phyloP scores from a whole-genome alignment of 2,888 invertebrate species.

The Microplitis deprimator region DNA sequence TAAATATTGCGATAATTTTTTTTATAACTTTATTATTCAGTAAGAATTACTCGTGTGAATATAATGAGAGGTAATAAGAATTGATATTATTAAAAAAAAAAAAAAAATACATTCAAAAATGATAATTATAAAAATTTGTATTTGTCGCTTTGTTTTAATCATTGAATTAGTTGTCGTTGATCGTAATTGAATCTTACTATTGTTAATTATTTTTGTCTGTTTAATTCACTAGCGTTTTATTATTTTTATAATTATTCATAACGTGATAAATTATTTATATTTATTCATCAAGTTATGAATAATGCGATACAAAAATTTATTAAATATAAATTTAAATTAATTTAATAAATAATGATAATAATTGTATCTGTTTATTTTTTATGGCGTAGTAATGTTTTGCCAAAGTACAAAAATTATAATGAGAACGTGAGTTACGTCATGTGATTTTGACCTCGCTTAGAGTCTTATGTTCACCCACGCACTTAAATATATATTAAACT shows the following conservation, averaged over 20 bases:
- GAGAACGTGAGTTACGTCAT: constrained; percentile 26
- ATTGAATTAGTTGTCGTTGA: not conserved
- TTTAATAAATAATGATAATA: not conserved
- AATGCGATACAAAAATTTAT: not conserved
- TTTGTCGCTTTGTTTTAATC: not conserved
- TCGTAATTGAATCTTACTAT: not conserved
- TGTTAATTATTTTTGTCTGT: not conserved
- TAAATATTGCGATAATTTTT: not conserved
- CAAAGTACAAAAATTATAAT: constrained; percentile 24
- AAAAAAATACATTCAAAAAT: not conserved
- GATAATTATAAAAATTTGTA: not conserved
- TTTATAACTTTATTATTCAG: not conserved
- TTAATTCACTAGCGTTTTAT: not conserved
- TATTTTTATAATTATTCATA: not conserved
- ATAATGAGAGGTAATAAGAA: not conserved
- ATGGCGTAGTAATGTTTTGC: constrained; percentile 11
- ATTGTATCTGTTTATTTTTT: constrained; percentile 2
- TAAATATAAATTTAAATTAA: not conserved
- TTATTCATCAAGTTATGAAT: not conserved
- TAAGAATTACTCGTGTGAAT: not conserved
- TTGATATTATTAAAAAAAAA: not conserved
- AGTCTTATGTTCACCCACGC: constrained; percentile 32
- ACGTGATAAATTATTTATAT: not conserved
- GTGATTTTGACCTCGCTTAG: constrained; percentile 35
- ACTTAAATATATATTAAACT: constrained; percentile 5